Evolutionary conservation across 1,140 invertebrate genomes (phyloP).

Genomic region (Lycorma delicatula): DNA sequence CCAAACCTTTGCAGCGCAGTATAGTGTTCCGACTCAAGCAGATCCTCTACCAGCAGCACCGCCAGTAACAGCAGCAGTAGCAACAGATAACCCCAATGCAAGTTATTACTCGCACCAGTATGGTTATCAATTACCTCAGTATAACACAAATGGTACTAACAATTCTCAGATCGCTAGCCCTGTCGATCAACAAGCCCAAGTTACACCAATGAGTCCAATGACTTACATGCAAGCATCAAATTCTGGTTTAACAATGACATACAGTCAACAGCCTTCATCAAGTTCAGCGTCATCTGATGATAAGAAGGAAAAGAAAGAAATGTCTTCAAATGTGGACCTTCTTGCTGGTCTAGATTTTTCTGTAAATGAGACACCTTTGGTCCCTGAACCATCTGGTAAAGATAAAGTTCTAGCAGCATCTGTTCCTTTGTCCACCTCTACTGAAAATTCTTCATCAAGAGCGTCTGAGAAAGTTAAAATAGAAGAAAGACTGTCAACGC

Average conservation of each 20-base stretch:
- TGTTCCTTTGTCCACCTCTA: background rate
- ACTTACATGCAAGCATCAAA: conserved; percentile 29
- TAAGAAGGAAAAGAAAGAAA: background rate
- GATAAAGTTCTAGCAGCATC: background rate
- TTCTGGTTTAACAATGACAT: conserved; percentile 14
- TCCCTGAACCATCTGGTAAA: conserved; percentile 43
- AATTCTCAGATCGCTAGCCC: background rate
- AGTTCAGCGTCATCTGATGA: background rate
- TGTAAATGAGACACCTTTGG: conserved; percentile 55
- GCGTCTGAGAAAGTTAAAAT: background rate
- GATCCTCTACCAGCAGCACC: no score
- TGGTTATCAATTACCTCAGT: conserved; percentile 18
- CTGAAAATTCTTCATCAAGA: background rate
- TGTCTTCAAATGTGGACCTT: conserved; percentile 57
- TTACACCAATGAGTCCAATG: conserved; percentile 17
- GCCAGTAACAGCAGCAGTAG: no score
- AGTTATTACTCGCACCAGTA: conserved; percentile 25
- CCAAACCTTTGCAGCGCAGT: conserved; percentile 18
- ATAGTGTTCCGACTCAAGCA: conserved; percentile 3
- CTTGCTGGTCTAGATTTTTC: conserved; percentile 67
- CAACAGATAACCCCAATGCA: no score
- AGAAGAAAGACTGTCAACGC: background rate
- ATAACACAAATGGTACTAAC: background rate
- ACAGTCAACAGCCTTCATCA: conserved; percentile 10
- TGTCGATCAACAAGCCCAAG: background rate